Conservation (phyloP, 2,888 invertebrate genomes). For the Spialia ferax region DNA sequence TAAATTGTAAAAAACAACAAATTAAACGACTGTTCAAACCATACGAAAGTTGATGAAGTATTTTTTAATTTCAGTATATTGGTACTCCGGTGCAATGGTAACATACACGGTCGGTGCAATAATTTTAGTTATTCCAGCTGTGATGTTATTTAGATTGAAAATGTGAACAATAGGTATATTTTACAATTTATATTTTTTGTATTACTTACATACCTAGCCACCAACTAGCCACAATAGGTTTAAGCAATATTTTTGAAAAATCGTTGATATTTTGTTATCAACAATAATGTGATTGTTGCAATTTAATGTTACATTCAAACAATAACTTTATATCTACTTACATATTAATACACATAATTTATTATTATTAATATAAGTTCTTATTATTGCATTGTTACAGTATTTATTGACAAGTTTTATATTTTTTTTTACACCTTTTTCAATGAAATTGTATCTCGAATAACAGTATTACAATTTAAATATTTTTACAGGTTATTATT, state of each 20-base stretch:
- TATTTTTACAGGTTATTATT: constrained; percentile 24
- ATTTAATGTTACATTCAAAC: too few relatives aligned
- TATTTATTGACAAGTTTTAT: constrained; percentile 35
- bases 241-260: too few relatives aligned
- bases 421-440: constrained; percentile 39
- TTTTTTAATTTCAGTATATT: constrained; percentile 89
- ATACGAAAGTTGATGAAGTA: too few relatives aligned
- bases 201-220: too few relatives aligned
- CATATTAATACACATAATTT: constrained; percentile 36
- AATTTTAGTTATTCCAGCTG: constrained; percentile 91
- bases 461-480: constrained; percentile 46
- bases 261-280: too few relatives aligned
- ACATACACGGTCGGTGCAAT: constrained; percentile 94
- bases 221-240: too few relatives aligned
- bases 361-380: constrained; percentile 18
- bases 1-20: too few relatives aligned
- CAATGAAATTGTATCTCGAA: constrained; percentile 37
- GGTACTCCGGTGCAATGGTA: constrained; percentile 94
- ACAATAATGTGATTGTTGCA: too few relatives aligned
- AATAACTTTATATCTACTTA: too few relatives aligned
- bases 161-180: constrained; percentile 52
- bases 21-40: constrained; percentile 49
- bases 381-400: constrained; percentile 24
- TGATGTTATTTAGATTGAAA: constrained; percentile 87
- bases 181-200: constrained; percentile 45